Evolutionary conservation across 1,140 invertebrate genomes (phyloP).

Genomic region (Araneus ventricosus): DNA sequence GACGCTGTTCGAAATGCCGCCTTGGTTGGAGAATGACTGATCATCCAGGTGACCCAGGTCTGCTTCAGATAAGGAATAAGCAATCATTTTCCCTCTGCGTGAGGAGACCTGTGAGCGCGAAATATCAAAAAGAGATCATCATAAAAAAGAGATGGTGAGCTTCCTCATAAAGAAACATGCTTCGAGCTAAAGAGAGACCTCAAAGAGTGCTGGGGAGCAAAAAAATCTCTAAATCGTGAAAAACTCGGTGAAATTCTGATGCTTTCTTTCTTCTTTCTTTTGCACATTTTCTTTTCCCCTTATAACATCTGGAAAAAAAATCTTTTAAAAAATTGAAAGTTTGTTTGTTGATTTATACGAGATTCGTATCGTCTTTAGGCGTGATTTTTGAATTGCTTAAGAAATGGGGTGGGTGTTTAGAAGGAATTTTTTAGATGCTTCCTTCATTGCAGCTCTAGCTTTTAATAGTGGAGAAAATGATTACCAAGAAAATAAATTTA

Average conservation of each 20-base stretch:
- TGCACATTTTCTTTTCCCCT: neutral
- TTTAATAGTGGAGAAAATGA: too few species aligned
- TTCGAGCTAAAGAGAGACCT: conserved; percentile 54
- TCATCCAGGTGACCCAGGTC: conserved; percentile 56
- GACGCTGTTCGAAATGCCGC: conserved; percentile 15
- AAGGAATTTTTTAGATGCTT: neutral
- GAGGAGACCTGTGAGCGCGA: neutral
- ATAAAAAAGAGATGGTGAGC: conserved; percentile 13
- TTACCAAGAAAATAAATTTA: too few species aligned
- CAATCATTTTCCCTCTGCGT: conserved; percentile 56
- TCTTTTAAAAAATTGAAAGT: neutral
- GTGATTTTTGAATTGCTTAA: neutral
- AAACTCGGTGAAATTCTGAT: conserved; percentile 11
- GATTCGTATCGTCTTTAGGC: neutral
- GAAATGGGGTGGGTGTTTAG: neutral
- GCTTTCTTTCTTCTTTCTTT: neutral
- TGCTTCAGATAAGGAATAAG: conserved; percentile 64
- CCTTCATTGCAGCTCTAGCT: too few species aligned
- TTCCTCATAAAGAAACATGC: conserved; percentile 34
- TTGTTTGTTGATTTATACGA: conserved; percentile 10
- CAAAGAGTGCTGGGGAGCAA: conserved; percentile 8
- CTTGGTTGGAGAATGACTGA: conserved; percentile 51
- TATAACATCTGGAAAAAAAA: conserved; percentile 13
- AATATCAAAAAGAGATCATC: conserved; percentile 29
- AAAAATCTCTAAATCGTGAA: conserved; percentile 32